Evolutionary conservation across 2,888 invertebrate genomes (phyloP), one percentile per base, ranked within the genome.

Genomic region (Pachycephus smyrnensis): DNA sequence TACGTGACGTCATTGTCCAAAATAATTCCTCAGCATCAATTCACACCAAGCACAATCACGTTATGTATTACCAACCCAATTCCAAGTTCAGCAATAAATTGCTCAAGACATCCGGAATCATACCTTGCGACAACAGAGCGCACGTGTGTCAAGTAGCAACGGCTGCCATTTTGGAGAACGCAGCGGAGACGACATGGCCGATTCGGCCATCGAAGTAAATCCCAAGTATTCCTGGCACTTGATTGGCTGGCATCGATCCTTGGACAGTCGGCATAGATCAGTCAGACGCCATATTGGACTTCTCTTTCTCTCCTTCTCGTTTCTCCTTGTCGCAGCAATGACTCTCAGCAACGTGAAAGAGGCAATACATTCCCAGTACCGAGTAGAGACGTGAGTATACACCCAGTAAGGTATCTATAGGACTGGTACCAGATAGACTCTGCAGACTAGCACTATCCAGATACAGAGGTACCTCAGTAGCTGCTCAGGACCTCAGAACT

Each of bases 261-360:
- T 77, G 77, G 83, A 83, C 84, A 80, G 81, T 80, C 82, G 83
- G 83, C 86, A 86, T 86, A 87, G 85, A 88, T 88, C 87, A 87
- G 78, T 78, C 78, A 84, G 84, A 84, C 85, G 84, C 84, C 85
- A 85, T 85, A 80, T 82, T 81, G 80, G 80, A 36, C 73, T 30
- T 69, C 0, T 9, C 11, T 69, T 69, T 23, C 4, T 71, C 71
- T 69, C 40, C 73, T 74, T 35, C 55, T 40, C 68, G 4, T 30
- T 36, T 40, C 40, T 89, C 90, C 90, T 88, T 91, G 90, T 91
- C 90, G 77, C 75, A 75, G 73, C 76, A 12, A 35, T 77, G 76
- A 73, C 69, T 68, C 77, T 76, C 80, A 69, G 23, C 9, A 0
- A 55, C 55, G 0, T 55, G 40, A 15, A 40, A 15, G 40, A 15